phyloP scores from a whole-genome alignment of 2,113 vertebrate species.

The Sinocyclocheilus rhinocerous region DNA sequence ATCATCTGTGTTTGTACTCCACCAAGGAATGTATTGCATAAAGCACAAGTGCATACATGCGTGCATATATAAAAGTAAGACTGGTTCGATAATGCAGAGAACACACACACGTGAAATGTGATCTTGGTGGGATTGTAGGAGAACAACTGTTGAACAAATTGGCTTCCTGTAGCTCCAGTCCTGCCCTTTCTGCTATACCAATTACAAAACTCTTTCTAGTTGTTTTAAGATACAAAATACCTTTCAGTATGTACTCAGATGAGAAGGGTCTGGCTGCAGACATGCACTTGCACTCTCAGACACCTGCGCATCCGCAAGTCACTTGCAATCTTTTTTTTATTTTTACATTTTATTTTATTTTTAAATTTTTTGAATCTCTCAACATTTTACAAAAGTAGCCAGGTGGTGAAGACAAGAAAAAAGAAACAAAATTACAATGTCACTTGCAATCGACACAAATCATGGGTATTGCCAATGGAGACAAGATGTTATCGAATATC shows the following conservation, averaged over 20 bases:
- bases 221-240: not conserved
- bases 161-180: not conserved
- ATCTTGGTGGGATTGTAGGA: not conserved
- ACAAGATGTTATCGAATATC: no score
- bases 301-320: no score
- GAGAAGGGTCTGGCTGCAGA: no score
- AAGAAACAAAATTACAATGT: no score
- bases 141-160: conserved; percentile 37
- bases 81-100: not conserved
- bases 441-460: no score
- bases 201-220: conserved; percentile 14
- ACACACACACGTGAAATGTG: conserved; percentile 15
- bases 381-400: no score
- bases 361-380: no score
- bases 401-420: no score
- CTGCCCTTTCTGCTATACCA: not conserved
- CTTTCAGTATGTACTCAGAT: not conserved
- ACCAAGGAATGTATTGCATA: conserved; percentile 25
- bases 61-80: not conserved
- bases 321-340: no score
- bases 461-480: no score
- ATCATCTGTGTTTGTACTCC: conserved; percentile 22
- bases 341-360: no score
- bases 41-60: conserved; percentile 27
- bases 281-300: no score